A percentile compares a stretch with the other conserved stretches of the same genome.
Evolutionary conservation across 2,888 invertebrate species (phyloP).

Genomic region (Atethmia centrago): DNA sequence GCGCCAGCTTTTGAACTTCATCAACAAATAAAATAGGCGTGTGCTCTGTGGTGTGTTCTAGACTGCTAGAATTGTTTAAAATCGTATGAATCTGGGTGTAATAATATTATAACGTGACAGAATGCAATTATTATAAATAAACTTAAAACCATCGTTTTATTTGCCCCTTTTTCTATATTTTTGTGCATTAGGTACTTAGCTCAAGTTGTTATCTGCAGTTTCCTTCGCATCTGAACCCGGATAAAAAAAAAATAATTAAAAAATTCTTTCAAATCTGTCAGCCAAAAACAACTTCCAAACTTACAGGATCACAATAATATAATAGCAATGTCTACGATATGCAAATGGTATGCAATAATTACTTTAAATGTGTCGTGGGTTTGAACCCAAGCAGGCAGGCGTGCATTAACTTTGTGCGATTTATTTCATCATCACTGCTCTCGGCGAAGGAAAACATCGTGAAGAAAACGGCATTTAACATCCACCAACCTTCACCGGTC

Average conservation of each 20-base stretch:
- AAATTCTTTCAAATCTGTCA: neutral
- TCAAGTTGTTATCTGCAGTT: neutral
- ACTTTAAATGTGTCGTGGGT: neutral
- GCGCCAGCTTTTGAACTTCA: slow-evolving; percentile 51
- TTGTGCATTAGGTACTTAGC: neutral
- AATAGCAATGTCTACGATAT: neutral
- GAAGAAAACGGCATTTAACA: neutral
- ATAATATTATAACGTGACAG: slow-evolving; percentile 86
- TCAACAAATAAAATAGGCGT: slow-evolving; percentile 61
- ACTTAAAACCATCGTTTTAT: slow-evolving; percentile 72
- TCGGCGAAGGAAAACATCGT: too few relatives aligned
- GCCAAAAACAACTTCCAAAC: neutral
- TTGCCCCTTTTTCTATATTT: slow-evolving; percentile 45
- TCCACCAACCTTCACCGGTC: neutral
- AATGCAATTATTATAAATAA: slow-evolving; percentile 87
- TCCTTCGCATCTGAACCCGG: too few relatives aligned
- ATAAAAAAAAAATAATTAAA: neutral
- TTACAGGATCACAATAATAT: neutral
- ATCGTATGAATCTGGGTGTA: slow-evolving; percentile 85
- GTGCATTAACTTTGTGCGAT: neutral
- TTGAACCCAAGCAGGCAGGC: neutral
- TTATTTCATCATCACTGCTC: neutral
- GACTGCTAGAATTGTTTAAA: slow-evolving; percentile 80
- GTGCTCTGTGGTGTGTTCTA: slow-evolving; percentile 81
- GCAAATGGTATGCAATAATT: neutral